Evolutionary conservation across 2,888 invertebrate genomes (phyloP).

Genomic region (Coelinius sp.): DNA sequence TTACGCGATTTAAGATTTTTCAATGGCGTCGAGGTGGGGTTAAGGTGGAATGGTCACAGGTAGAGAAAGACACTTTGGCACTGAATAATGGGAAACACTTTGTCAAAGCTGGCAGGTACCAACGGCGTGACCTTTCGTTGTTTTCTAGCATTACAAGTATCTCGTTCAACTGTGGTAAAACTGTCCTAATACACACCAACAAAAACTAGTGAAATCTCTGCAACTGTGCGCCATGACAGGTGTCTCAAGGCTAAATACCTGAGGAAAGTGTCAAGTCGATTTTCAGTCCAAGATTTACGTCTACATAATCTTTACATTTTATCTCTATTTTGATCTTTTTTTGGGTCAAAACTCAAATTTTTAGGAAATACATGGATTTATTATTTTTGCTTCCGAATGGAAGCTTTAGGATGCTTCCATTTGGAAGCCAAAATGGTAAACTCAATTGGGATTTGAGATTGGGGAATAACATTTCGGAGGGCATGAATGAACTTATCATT

Average conservation of each 20-base stretch:
- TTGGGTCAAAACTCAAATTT: background rate
- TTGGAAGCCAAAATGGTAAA: too few relatives aligned
- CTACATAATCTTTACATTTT: background rate
- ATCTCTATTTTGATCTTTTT: background rate
- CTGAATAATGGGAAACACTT: constrained; percentile 22
- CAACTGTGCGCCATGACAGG: constrained; percentile 38
- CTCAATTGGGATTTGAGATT: too few relatives aligned
- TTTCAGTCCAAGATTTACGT: constrained; percentile 20
- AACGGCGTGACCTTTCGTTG: constrained; percentile 56
- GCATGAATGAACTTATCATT: too few relatives aligned
- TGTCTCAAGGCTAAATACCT: constrained; percentile 20
- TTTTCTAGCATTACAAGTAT: constrained; percentile 56
- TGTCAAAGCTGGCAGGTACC: constrained; percentile 53
- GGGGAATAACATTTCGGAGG: too few relatives aligned
- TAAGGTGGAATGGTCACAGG: constrained; percentile 9
- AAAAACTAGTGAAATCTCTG: background rate
- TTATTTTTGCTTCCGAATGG: background rate
- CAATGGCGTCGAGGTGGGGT: background rate
- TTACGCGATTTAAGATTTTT: constrained; percentile 39
- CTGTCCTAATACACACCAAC: constrained; percentile 1
- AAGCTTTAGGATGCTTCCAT: too few relatives aligned
- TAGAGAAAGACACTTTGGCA: constrained; percentile 15
- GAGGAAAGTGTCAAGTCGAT: constrained; percentile 15
- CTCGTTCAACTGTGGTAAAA: constrained; percentile 44
- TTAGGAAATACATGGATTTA: background rate